Evolutionary conservation across 2,888 invertebrate genomes (phyloP), one percentile per base, ranked within the genome.

Genomic region (Teinopalpus imperialis): DNA sequence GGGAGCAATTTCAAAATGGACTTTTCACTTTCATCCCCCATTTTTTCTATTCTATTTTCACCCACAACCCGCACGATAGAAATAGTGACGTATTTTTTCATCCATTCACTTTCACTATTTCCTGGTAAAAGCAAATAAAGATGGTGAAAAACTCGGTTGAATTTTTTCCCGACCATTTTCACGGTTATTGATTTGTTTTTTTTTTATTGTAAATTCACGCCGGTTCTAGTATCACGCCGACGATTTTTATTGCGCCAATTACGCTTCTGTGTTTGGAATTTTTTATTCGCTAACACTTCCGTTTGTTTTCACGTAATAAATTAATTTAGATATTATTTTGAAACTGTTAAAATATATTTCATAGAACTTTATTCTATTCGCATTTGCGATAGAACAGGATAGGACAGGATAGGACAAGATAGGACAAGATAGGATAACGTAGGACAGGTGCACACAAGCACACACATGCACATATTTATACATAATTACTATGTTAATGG

Each of bases 121-220:
- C 77, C 74, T 77, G 78, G 79, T 75, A 83, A 80, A 81, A 75
- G 78, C 82, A 81, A 86, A 87, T 82, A 85, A 81, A 83, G 76
- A 83, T 82, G 63, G 74, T 74, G 69, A 76, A 81, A 81, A 79
- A 71, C 61, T 70, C 72, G 68, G 69, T 67, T 62, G 73, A 66
- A 65, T 76, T 81, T 81, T n/a, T 79, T 76, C 58, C 68, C 66
- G 59, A 57, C 69, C 61, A 52, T 71, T 80, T 79, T 79, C 75
- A 70, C 69, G 72, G 69, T 72, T 77, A 75, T 73, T 68, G 69
- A 61, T 66, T 65, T 60, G 69, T 72, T 72, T 70, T 71, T 64
- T 69, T 46, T 60, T 72, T 73, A 71, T 71, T 64, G 66, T 57
- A 61, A 61, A 65, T 69, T 69, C 63, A 62, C 68, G 66, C 60